Conservation (phyloP, 2,797 vertebrate genomes). For the Threskiornis aethiopicus region DNA sequence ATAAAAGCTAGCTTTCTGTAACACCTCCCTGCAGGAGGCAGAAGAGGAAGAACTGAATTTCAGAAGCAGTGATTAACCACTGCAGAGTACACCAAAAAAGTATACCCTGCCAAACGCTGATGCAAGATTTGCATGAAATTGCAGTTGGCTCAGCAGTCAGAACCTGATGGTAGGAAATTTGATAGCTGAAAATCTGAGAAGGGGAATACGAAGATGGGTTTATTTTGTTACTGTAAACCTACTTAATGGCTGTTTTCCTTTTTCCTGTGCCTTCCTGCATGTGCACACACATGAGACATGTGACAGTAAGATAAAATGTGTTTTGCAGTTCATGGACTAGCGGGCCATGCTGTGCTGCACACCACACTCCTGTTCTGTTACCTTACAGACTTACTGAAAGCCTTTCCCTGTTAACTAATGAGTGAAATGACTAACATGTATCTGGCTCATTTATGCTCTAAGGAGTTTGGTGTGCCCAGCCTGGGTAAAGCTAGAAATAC, state of each 20-base stretch:
- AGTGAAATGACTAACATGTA: neutral
- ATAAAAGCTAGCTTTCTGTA: slow-evolving; percentile 1
- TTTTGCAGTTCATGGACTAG: neutral
- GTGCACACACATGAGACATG: neutral
- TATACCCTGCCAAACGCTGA: neutral
- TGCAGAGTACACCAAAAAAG: neutral
- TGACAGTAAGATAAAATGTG: neutral
- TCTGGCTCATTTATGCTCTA: neutral
- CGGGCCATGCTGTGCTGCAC: neutral
- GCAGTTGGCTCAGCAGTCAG: neutral
- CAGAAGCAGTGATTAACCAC: neutral
- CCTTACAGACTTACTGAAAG: neutral
- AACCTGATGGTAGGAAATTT: neutral
- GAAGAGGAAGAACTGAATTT: neutral
- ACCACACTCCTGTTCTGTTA: neutral
- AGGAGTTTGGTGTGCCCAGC: neutral
- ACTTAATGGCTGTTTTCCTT: neutral
- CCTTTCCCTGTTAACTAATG: neutral
- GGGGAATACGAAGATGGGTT: neutral
- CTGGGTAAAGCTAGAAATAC: neutral
- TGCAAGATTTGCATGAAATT: slow-evolving; percentile 5
- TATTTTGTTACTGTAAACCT: neutral
- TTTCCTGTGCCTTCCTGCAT: neutral
- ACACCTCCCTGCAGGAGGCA: neutral
- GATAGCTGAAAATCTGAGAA: neutral